Conservation (phyloP, 2,888 invertebrate genomes). For the Chorisops tibialis region DNA sequence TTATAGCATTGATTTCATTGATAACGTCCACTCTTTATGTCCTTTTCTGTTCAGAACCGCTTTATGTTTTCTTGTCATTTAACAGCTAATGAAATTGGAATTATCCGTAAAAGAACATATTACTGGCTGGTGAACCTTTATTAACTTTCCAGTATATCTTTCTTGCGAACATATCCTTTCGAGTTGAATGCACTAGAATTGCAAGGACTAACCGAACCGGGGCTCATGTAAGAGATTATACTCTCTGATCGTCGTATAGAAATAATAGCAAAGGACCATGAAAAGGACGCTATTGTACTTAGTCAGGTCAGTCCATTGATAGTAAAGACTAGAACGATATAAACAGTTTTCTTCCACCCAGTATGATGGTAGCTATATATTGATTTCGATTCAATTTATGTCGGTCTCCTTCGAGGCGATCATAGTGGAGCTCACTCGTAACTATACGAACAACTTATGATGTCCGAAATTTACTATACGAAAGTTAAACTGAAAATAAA, state of each 20-base stretch:
- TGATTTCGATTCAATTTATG: constrained; percentile 19
- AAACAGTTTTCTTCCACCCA: not conserved
- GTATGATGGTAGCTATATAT: constrained; percentile 8
- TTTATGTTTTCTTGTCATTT: constrained; percentile 24
- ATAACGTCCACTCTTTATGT: no score
- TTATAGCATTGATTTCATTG: no score
- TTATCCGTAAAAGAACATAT: constrained; percentile 17
- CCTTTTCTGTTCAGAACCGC: no score
- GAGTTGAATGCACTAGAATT: constrained; percentile 6
- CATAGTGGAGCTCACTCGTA: no score
- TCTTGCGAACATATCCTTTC: constrained; percentile 9
- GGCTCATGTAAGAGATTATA: not conserved
- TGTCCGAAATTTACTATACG: no score
- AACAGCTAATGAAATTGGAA: constrained; percentile 26
- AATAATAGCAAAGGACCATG: constrained; percentile 5
- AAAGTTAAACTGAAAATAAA: no score
- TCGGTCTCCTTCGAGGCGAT: not conserved
- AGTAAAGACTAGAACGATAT: not conserved
- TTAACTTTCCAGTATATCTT: constrained; percentile 23
- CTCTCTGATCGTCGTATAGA: not conserved
- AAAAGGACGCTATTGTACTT: constrained; percentile 12
- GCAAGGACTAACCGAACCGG: not conserved
- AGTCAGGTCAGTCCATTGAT: not conserved
- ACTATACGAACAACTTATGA: no score
- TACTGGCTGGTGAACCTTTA: constrained; percentile 13